Evolutionary conservation across 2,797 vertebrate genomes (phyloP).

Genomic region (Spinibarbus caldwelli): DNA sequence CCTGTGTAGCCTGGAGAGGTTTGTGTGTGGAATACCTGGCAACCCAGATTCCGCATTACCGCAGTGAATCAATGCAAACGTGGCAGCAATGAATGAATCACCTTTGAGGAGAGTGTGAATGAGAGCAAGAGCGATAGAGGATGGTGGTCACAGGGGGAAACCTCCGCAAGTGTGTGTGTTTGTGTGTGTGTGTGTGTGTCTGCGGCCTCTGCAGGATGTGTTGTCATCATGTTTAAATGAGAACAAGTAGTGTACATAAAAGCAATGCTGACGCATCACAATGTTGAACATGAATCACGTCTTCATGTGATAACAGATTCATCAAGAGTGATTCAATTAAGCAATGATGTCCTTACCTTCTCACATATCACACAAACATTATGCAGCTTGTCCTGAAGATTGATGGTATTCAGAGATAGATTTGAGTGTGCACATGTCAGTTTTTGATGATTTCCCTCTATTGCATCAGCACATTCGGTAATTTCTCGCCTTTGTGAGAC

Average conservation of each 20-base stretch:
- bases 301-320: constrained; percentile 22
- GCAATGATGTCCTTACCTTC: neutral
- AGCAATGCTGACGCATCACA: neutral
- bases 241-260: neutral
- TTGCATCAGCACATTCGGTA: neutral
- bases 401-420: neutral
- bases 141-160: constrained; percentile 26
- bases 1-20: neutral
- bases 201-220: constrained; percentile 34
- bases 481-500: neutral
- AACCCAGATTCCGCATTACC: constrained; percentile 46
- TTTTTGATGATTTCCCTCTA: neutral
- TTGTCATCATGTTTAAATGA: constrained; percentile 36
- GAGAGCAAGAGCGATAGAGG: constrained; percentile 41
- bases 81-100: constrained; percentile 58
- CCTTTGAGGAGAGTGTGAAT: constrained; percentile 52
- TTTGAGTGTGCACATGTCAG: neutral
- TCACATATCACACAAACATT: neutral
- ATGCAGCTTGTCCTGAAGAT: neutral
- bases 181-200: neutral
- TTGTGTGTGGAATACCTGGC: constrained; percentile 35
- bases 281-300: neutral
- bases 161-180: neutral
- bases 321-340: constrained; percentile 11
- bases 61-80: constrained; percentile 60